phyloP scores from a whole-genome alignment of 2,888 invertebrate genomes.

The Cancer borealis region DNA sequence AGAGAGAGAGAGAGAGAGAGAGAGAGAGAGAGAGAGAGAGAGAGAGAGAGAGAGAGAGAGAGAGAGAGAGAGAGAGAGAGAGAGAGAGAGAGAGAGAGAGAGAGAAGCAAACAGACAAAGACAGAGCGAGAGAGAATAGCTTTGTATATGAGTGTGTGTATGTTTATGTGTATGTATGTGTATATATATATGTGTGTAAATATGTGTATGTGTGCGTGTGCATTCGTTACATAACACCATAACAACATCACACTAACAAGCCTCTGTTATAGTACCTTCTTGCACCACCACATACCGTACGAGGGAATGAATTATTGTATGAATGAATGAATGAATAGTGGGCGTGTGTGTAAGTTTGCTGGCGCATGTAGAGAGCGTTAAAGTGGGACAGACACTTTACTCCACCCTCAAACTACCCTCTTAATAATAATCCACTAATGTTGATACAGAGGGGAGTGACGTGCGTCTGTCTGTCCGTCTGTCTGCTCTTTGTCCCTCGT shows the following conservation, averaged over 20 bases:
- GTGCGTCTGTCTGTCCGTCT: no score
- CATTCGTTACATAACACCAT: no score
- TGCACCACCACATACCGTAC: no score
- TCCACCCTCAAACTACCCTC: neutral
- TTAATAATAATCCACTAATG: neutral
- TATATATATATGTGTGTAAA: no score
- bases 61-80: slow-evolving; percentile 20
- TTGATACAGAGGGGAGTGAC: neutral
- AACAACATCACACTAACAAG: no score
- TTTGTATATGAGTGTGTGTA: neutral
- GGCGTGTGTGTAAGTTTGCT: no score
- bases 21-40: slow-evolving; percentile 7
- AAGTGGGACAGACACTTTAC: neutral
- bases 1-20: neutral
- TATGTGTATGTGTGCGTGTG: no score
- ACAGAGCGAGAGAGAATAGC: neutral
- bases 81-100: neutral
- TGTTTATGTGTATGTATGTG: neutral
- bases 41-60: slow-evolving; percentile 20
- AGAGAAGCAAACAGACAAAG: neutral
- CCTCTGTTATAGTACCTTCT: no score
- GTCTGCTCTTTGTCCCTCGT: no score
- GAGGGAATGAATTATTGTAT: no score
- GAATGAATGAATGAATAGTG: no score
- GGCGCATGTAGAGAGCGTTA: no score